Conservation (phyloP, 1,140 invertebrate genomes). For the Cylas formicarius region DNA sequence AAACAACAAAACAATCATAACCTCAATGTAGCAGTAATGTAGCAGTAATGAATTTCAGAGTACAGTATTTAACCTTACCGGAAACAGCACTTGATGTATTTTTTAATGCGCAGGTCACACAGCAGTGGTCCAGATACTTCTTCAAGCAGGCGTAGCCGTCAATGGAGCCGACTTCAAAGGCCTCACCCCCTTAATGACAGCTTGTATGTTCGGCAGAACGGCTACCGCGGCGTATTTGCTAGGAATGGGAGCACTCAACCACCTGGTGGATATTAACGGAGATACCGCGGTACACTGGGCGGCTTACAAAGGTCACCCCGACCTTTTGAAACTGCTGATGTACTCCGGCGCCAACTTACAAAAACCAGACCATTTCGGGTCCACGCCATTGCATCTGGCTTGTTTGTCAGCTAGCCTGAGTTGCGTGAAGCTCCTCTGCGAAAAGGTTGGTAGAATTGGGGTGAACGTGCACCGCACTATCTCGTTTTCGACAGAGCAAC, state of each 20-base stretch:
- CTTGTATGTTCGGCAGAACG: constrained; percentile 86
- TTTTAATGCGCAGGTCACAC: constrained; percentile 65
- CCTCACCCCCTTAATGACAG: constrained; percentile 81
- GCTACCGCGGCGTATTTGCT: constrained; percentile 82
- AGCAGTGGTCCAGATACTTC: constrained; percentile 63
- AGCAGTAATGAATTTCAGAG: too few species aligned
- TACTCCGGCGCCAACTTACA: constrained; percentile 82
- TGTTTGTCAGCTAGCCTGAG: constrained; percentile 79
- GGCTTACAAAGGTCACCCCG: constrained; percentile 84
- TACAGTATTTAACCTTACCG: too few species aligned
- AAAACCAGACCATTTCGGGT: constrained; percentile 87
- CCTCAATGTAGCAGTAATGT: too few species aligned
- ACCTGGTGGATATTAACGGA: constrained; percentile 83
- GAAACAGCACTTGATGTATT: too few species aligned
- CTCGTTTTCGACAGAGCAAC: constrained; percentile 54
- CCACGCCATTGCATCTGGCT: constrained; percentile 87
- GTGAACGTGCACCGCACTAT: constrained; percentile 4
- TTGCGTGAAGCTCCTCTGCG: constrained; percentile 74
- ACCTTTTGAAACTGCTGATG: constrained; percentile 80
- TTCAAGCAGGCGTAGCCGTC: constrained; percentile 72
- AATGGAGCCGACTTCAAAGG: constrained; percentile 88
- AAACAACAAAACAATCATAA: too few species aligned
- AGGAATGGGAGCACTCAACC: constrained; percentile 76
- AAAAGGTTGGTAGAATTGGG: constrained; percentile 57
- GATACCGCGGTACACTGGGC: constrained; percentile 91